Evolutionary conservation across 2,113 vertebrate genomes (phyloP).

Genomic region (Origma solitaria): DNA sequence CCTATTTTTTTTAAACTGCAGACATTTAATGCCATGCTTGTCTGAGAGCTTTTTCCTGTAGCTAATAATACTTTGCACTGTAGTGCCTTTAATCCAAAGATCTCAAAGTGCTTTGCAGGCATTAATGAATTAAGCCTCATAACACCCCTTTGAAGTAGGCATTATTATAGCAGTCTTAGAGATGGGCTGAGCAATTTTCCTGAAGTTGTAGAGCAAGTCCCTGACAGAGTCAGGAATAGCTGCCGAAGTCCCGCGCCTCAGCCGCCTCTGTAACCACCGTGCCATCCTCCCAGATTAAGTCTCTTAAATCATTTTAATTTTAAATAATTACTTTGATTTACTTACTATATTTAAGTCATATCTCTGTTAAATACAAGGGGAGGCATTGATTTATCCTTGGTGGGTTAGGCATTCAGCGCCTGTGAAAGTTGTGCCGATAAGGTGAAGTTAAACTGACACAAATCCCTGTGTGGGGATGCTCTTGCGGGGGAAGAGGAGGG

Average conservation of each 20-base stretch:
- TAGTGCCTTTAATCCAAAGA: slow-evolving; percentile 59
- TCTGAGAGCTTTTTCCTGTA: slow-evolving; percentile 49
- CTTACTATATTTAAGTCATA: slow-evolving; percentile 49
- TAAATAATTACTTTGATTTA: slow-evolving; percentile 67
- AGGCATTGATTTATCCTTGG: slow-evolving; percentile 46
- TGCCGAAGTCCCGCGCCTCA: neutral
- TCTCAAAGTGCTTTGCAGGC: slow-evolving; percentile 57
- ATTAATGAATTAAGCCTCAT: slow-evolving; percentile 63
- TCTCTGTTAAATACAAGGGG: slow-evolving; percentile 48
- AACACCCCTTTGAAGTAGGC: slow-evolving; percentile 62
- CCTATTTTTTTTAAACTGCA: neutral
- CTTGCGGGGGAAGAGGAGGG: neutral
- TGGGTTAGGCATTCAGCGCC: slow-evolving; percentile 23
- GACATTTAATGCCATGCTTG: slow-evolving; percentile 33
- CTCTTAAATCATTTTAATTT: slow-evolving; percentile 57
- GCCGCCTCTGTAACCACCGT: neutral
- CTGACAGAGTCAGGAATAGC: slow-evolving; percentile 42
- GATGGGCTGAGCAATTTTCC: slow-evolving; percentile 50
- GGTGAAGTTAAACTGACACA: slow-evolving; percentile 25
- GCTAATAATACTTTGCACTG: slow-evolving; percentile 48
- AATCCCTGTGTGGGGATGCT: slow-evolving; percentile 43
- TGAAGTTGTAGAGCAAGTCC: slow-evolving; percentile 45
- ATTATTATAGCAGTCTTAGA: slow-evolving; percentile 53
- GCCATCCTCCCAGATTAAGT: neutral
- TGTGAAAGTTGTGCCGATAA: neutral